Evolutionary conservation across 2,113 vertebrate species (phyloP), one percentile per base, ranked within the genome.

Genomic region (Ornithorhynchus anatinus): DNA sequence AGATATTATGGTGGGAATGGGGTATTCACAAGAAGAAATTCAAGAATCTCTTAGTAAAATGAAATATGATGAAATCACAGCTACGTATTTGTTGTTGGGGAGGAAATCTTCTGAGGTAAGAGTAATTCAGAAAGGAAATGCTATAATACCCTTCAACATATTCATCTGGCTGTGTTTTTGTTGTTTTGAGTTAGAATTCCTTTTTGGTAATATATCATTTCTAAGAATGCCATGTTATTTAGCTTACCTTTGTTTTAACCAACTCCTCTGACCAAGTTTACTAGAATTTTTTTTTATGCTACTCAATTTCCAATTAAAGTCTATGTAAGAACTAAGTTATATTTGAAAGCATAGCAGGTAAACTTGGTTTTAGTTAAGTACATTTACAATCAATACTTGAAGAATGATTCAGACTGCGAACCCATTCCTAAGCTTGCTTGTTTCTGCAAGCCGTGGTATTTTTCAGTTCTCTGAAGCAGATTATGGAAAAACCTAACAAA

Each of bases 1-100:
- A 99, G 98, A 99, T 59, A 96, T 98, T 81, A 99, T 99, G 95
- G 95, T 99, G 78, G 97, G 97, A 82, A 99, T 99, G 97, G 98
- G 98, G 84, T 99, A 97, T 88, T 97, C 96, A 80, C 94, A 94
- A 91, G 97, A 99, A 69, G 95, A 98, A 90, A 99, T 99, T 90
- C 96, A 98, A 75, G 97, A 99, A 72, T 99, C 97, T 59, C 93
- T 99, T 88, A 95, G 95, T 86, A 98, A 98, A 93, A 99, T 98
- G 97, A 99, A 99, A 91, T 99, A 99, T 9, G 97, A 99, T 79
- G 96, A 99, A 91, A 96, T 99, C 84, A 99, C 97, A 37, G 98
- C 98, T 71, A 96, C 97, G 0, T 99, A 99, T 89, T 93, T 99
- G 88, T 89, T 99, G 77, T 77, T 99, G 90, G 97, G 96, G 75